Base-by-base conservation (phyloP, 2,113 vertebrate genomes). In the Antigone vipio region DNA sequence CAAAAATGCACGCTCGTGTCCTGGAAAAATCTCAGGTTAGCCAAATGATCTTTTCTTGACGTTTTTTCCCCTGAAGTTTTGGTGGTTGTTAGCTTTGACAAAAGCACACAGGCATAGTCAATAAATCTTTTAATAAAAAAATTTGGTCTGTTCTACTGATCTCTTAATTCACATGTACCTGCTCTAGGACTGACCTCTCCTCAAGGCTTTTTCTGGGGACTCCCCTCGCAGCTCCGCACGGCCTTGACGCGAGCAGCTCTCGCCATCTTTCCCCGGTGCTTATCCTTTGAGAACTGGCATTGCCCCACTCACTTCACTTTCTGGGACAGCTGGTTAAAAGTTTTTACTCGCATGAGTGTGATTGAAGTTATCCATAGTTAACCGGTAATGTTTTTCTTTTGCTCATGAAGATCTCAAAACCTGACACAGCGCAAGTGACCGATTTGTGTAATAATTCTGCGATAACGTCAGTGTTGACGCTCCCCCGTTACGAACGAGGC, bases 1-100 rank as follows among this genome's bases (percentile, higher is more conserved):
- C 29, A 5, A 6, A 56, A 17, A 7, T 3, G 32, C 23, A 2
- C 1, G 0, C n/a, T n/a, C 11, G 0, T 8, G 49, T 32, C 35
- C 44, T 60, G 40, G 32, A 7, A 32, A 27, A 3, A 15, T 22
- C 16, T 67, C 38, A 0, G 17, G 12, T 55, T 68, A 42, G 42
- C 4, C 32, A 52, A 3, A 30, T 29, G 6, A 3, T 14, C 16
- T n/a, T 21, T 40, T 15, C 32, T 11, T 68, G 49, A 6, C 8
- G 1, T 5, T 50, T 50, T 42, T 21, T 2, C 3, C 4, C 5
- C 32, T 29, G 13, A 50, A 68, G 24, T 6, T 85, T 32, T 24
- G 19, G 5, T 7, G 12, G n/a, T 29, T 56, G 34, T 11, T 52
- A 26, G 66, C n/a, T 40, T 52, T 26, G 40, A 50, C 9, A 44